Conservation (phyloP, 2,797 vertebrate species). For the Chromis chromis region DNA sequence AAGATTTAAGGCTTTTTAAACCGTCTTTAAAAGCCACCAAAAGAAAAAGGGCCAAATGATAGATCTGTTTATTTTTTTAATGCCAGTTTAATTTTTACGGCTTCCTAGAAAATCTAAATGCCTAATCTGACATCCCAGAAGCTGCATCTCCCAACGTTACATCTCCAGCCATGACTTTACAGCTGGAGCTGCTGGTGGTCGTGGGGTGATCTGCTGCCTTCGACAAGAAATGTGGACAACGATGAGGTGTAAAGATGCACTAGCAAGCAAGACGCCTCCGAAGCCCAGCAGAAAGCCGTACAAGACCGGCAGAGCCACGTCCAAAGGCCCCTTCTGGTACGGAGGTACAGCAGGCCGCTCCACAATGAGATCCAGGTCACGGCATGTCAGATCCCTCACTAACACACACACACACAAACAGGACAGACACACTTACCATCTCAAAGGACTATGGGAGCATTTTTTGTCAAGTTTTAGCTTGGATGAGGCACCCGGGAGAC, state of each 20-base stretch:
- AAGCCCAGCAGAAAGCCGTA: conserved; percentile 85
- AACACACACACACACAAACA: conserved; percentile 33
- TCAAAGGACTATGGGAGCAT: conserved; percentile 40
- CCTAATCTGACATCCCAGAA: neutral
- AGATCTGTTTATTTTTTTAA: neutral
- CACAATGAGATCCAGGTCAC: conserved; percentile 82
- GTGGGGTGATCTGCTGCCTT: neutral
- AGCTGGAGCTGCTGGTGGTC: neutral
- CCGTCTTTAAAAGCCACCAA: too few relatives aligned
- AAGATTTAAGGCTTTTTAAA: too few relatives aligned
- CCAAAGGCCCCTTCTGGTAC: conserved; percentile 75
- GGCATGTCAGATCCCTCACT: conserved; percentile 74
- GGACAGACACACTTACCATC: conserved; percentile 39
- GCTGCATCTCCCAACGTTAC: neutral
- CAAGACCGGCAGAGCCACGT: conserved; percentile 79
- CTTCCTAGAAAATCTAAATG: neutral
- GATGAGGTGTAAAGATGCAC: conserved; percentile 42
- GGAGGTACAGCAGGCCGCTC: conserved; percentile 66
- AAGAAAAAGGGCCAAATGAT: too few relatives aligned
- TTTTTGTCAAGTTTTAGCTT: conserved; percentile 56
- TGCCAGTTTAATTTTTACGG: conserved; percentile 4
- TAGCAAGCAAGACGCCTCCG: conserved; percentile 63
- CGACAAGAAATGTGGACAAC: conserved; percentile 32
- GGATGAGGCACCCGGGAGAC: conserved; percentile 43
- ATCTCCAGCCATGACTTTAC: neutral